Conservation (phyloP, 2,888 invertebrate species). For the Drosophila greeni region DNA sequence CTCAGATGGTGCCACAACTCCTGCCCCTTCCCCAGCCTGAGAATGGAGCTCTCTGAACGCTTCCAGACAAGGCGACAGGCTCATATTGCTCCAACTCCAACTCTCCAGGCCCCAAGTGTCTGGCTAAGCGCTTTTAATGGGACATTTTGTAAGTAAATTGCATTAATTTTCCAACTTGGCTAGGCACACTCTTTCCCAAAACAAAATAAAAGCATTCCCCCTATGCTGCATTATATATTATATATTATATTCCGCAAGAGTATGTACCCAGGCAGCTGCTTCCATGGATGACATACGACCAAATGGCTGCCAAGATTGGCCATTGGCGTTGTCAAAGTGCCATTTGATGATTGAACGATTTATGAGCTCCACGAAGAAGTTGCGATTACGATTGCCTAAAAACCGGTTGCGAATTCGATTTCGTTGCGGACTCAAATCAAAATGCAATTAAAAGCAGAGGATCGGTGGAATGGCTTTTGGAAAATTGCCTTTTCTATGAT, state of each 20-base stretch:
- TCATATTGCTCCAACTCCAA: slow-evolving; percentile 61
- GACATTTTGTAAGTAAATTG: slow-evolving; percentile 69
- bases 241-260: background rate
- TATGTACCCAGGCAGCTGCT: too few species aligned
- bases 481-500: slow-evolving; percentile 22
- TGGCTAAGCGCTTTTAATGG: slow-evolving; percentile 66
- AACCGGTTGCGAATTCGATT: slow-evolving; percentile 44
- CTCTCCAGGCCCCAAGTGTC: slow-evolving; percentile 18
- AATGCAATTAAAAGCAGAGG: slow-evolving; percentile 66
- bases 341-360: slow-evolving; percentile 70
- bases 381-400: slow-evolving; percentile 43
- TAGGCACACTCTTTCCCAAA: slow-evolving; percentile 18
- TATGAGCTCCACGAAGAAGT: slow-evolving; percentile 47
- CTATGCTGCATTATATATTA: background rate
- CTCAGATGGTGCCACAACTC: slow-evolving; percentile 27
- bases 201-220: too few species aligned
- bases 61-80: slow-evolving; percentile 63
- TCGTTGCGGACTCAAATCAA: slow-evolving; percentile 39
- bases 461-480: slow-evolving; percentile 29
- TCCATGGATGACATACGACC: slow-evolving; percentile 42
- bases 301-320: slow-evolving; percentile 43
- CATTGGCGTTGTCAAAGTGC: slow-evolving; percentile 63
- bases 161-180: slow-evolving; percentile 64
- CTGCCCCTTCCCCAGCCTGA: background rate
- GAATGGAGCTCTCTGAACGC: slow-evolving; percentile 3